Conservation (phyloP, 2,888 invertebrate genomes). For the Tubulanus polymorphus region DNA sequence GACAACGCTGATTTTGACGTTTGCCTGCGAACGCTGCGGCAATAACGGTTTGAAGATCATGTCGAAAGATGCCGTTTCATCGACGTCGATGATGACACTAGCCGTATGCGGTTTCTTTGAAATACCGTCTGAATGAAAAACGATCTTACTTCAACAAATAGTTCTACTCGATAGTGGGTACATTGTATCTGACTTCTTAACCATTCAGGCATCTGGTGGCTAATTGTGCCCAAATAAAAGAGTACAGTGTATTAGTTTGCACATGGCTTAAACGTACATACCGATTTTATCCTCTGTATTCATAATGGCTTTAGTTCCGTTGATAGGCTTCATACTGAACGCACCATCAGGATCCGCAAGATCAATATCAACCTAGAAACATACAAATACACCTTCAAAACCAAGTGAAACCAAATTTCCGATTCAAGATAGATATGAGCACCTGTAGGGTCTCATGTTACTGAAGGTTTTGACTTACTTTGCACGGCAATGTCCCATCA, state of each 20-base stretch:
- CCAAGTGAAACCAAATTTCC: too few relatives aligned
- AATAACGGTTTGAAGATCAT: slow-evolving; percentile 37
- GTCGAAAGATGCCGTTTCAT: slow-evolving; percentile 42
- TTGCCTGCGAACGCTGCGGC: slow-evolving; percentile 45
- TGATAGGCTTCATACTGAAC: slow-evolving; percentile 39
- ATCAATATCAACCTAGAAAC: slow-evolving; percentile 47
- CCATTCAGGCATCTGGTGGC: too few relatives aligned
- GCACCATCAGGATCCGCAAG: slow-evolving; percentile 47
- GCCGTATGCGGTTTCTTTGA: slow-evolving; percentile 48
- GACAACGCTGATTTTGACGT: slow-evolving; percentile 55
- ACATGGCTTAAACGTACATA: too few relatives aligned
- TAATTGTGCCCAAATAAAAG: too few relatives aligned
- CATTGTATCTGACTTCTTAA: too few relatives aligned
- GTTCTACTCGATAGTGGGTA: too few relatives aligned
- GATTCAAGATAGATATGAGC: too few relatives aligned
- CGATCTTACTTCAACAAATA: too few relatives aligned
- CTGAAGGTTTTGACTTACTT: slow-evolving; percentile 40
- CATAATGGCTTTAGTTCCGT: slow-evolving; percentile 35
- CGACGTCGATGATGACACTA: slow-evolving; percentile 44
- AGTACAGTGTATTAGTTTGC: too few relatives aligned
- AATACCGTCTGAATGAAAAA: too few relatives aligned
- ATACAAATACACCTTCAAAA: too few relatives aligned
- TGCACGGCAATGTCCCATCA: slow-evolving; percentile 52
- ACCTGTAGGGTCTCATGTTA: too few relatives aligned
- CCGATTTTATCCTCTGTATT: not conserved